phyloP scores from a whole-genome alignment of 2,888 invertebrate species.

The Pardosa pseudoannulata region DNA sequence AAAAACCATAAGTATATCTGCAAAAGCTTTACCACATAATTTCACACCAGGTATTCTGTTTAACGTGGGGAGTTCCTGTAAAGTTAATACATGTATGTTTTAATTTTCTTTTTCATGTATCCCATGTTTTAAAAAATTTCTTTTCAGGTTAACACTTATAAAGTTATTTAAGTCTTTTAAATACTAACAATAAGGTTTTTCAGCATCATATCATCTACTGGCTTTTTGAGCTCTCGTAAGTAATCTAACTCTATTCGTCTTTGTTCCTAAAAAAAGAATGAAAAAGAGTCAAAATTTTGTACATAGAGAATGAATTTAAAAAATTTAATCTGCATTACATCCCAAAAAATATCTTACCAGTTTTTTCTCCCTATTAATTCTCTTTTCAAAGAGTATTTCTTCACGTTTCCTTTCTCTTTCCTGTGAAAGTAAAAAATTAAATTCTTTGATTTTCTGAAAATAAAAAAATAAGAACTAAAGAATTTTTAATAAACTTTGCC shows the following conservation, averaged over 20 bases:
- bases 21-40: constrained; percentile 91
- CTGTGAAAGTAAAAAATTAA: constrained; percentile 72
- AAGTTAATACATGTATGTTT: no score
- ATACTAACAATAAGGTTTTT: constrained; percentile 78
- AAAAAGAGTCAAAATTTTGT: neutral
- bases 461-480: no score
- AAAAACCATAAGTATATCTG: constrained; percentile 94
- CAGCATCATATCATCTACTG: constrained; percentile 93
- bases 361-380: constrained; percentile 83
- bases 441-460: no score
- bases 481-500: no score
- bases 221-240: constrained; percentile 87
- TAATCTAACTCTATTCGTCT: constrained; percentile 83
- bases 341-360: constrained; percentile 80
- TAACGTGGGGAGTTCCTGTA: constrained; percentile 80
- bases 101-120: no score
- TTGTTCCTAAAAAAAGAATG: constrained; percentile 80
- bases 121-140: no score
- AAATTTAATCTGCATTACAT: no score
- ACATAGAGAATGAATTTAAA: neutral
- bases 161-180: neutral
- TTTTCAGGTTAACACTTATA: no score
- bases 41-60: constrained; percentile 88
- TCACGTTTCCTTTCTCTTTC: constrained; percentile 83
- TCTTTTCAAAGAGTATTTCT: constrained; percentile 88